phyloP scores from a whole-genome alignment of 1,140 invertebrate species.

The Augochlora pura region DNA sequence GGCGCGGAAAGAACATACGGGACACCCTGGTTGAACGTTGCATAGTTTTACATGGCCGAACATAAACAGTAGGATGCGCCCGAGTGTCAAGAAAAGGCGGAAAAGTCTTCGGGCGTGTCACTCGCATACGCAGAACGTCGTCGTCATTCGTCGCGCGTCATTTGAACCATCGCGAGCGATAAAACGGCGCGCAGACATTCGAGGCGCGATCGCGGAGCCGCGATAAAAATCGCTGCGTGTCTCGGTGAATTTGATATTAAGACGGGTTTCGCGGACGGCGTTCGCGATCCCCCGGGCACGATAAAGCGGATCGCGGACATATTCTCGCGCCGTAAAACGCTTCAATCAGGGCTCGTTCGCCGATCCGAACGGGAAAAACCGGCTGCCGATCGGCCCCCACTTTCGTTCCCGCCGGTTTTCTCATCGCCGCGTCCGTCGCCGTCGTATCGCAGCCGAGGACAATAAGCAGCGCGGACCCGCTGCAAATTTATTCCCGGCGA shows the following conservation, averaged over 20 bases:
- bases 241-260: not conserved
- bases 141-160: no score
- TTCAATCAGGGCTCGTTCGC: conserved; percentile 15
- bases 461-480: conserved; percentile 5
- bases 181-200: not conserved
- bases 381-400: not conserved
- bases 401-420: no score
- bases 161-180: not conserved
- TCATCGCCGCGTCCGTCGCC: not conserved
- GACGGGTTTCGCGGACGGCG: no score
- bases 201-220: no score
- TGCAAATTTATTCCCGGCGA: conserved; percentile 51
- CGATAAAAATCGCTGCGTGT: not conserved
- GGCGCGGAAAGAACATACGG: no score
- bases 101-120: no score
- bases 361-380: not conserved
- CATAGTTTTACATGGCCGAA: no score
- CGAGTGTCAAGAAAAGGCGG: no score
- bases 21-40: no score
- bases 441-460: conserved; percentile 13
- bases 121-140: no score
- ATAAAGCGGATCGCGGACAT: not conserved
- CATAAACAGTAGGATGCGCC: no score
- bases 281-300: not conserved
- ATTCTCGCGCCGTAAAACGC: conserved; percentile 19